Base-by-base conservation (phyloP, 2,888 invertebrate species). In the Heliconius ethilla region DNA sequence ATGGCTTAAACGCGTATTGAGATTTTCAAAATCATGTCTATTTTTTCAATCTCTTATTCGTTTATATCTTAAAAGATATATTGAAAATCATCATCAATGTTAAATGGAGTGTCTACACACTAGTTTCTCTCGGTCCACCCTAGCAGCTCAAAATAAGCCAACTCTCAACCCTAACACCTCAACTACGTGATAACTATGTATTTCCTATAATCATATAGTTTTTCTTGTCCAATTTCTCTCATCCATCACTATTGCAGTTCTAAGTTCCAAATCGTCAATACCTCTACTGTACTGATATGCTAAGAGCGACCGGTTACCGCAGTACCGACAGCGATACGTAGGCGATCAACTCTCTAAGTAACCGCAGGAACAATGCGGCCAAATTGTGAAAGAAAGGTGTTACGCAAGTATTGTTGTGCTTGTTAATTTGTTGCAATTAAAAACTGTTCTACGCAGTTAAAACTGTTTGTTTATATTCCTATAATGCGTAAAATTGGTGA, bases 221-320 rank as follows among this genome's bases (percentile, higher is more conserved):
- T 51, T 5, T 51, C 7, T 51, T 7, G 51, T 51, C 18, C 51
- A 51, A 51, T 51, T 51, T 51, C 51, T 51, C 18, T 51, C 51
- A 18, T 51, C 7, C 18, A 51, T 7, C 18, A 51, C 7, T 51
- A 27, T 27, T 27, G 63, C 63, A 63, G 63, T 63, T 63, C 15
- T 27, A 15, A 51, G 63, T 27, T 27, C 27, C 15, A 18, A 29
- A n/a, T 59, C 45, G 11, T 27, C 40, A 40, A 69, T 15, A 33
- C 13, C n/a, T 25, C 25, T 25, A 25, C 18, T 62, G 18, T 51
- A 27, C 67, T 37, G 63, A 69, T 69, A 59, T 55, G 51, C 75
- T 76, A 66, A 70, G 78, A 80, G 80, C 81, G 80, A 80, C 81
- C 81, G 80, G 81, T 81, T 62, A 70, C 73, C 59, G 59, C 59